Percentiles rank a stretch among this genome's conserved stretches.
phyloP scores from a whole-genome alignment of 2,113 vertebrate genomes.

The Platichthys stellatus region DNA sequence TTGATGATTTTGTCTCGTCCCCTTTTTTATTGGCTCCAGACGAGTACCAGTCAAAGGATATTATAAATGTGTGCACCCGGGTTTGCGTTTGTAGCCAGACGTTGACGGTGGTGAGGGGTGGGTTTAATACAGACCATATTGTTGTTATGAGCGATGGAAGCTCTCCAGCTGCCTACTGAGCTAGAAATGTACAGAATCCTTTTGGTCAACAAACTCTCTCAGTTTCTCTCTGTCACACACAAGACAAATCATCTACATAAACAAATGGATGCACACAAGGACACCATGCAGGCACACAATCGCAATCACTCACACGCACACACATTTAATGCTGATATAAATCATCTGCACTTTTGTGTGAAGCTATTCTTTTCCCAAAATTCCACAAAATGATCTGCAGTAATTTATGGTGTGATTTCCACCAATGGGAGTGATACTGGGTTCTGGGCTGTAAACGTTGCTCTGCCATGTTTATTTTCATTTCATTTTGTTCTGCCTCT shows the following conservation, averaged over 20 bases:
- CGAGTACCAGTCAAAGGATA: constrained; percentile 51
- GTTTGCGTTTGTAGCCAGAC: constrained; percentile 44
- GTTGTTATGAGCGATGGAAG: constrained; percentile 69
- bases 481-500: constrained; percentile 76
- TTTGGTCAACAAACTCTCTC: constrained; percentile 14
- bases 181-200: constrained; percentile 55
- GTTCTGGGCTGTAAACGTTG: constrained; percentile 77
- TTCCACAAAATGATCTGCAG: constrained; percentile 73
- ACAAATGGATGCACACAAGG: constrained; percentile 63
- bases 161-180: constrained; percentile 69
- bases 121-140: constrained; percentile 74
- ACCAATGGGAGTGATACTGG: constrained; percentile 74
- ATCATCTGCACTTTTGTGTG: constrained; percentile 62
- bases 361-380: constrained; percentile 55
- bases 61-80: constrained; percentile 49
- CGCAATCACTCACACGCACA: constrained; percentile 37
- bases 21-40: constrained; percentile 50
- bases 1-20: constrained; percentile 56
- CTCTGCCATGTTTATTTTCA: constrained; percentile 79
- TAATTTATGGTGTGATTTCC: constrained; percentile 77
- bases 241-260: constrained; percentile 46
- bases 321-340: constrained; percentile 70
- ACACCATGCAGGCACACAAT: constrained; percentile 48
- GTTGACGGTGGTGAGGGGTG: constrained; percentile 56
- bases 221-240: constrained; percentile 34